A percentile compares a stretch with the other conserved stretches of the same genome.
These are phyloP conservation scores for Caradrina clavipalpis DNA, from an alignment of 2,888 invertebrate species.

Conservation along the genomic window DNA sequence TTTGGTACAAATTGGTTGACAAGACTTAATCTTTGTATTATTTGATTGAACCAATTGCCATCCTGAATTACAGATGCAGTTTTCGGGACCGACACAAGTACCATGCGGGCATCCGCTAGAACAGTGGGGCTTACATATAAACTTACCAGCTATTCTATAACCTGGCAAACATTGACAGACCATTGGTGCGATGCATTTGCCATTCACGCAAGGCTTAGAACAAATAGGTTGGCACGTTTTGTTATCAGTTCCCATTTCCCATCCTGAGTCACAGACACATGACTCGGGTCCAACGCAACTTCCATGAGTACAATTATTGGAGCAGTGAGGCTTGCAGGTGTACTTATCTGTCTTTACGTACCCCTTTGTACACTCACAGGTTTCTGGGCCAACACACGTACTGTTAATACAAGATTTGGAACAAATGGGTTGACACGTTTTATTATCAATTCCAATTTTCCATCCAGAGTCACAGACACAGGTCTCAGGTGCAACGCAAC, in stretches of 20 bases:
- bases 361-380: constrained; percentile 13
- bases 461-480: constrained; percentile 42
- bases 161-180: constrained; percentile 21
- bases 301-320: constrained; percentile 35
- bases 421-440: constrained; percentile 39
- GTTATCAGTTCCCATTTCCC: constrained; percentile 13
- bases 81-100: constrained; percentile 29
- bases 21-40: neutral
- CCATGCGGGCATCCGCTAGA: constrained; percentile 31
- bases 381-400: constrained; percentile 27
- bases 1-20: constrained; percentile 33
- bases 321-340: constrained; percentile 44
- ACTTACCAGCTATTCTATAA: constrained; percentile 17
- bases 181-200: constrained; percentile 26
- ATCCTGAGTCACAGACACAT: constrained; percentile 33
- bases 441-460: neutral
- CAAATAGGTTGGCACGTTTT: constrained; percentile 33
- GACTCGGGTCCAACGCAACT: constrained; percentile 40
- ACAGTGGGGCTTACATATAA: constrained; percentile 40
- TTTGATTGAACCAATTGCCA: constrained; percentile 21
- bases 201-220: constrained; percentile 19
- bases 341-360: neutral
- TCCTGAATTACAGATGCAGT: constrained; percentile 28
- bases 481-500: constrained; percentile 39
- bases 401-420: constrained; percentile 20